phyloP scores from a whole-genome alignment of 2,888 invertebrate species.

The Alentia gelatinosa region DNA sequence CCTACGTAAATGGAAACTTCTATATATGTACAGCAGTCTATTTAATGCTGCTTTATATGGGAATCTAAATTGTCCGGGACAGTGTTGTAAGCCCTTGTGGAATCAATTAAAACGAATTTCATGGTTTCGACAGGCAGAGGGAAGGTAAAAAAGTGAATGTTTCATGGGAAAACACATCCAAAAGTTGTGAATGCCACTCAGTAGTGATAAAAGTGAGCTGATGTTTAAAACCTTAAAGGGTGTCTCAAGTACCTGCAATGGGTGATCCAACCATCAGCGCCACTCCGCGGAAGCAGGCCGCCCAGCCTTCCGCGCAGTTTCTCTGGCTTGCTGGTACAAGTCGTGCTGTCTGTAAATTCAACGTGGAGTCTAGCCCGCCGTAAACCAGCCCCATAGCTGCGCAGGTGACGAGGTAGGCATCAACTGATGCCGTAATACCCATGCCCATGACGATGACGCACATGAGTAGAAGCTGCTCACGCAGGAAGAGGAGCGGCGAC shows the following conservation, averaged over 20 bases:
- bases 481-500: conserved; percentile 35
- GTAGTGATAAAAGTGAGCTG: too few relatives aligned
- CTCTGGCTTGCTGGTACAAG: not conserved
- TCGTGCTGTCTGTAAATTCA: conserved; percentile 8
- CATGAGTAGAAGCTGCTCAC: conserved; percentile 31
- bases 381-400: conserved; percentile 27
- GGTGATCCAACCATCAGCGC: conserved; percentile 10
- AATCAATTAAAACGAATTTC: too few relatives aligned
- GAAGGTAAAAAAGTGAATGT: too few relatives aligned
- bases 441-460: conserved; percentile 29
- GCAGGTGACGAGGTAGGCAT: conserved; percentile 12
- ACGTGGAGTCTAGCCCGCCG: conserved; percentile 21
- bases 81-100: too few relatives aligned
- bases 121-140: too few relatives aligned
- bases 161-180: too few relatives aligned
- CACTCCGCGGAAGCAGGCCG: conserved; percentile 12
- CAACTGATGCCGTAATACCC: not conserved
- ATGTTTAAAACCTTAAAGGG: too few relatives aligned
- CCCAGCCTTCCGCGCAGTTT: conserved; percentile 27
- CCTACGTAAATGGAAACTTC: too few relatives aligned
- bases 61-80: too few relatives aligned
- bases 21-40: too few relatives aligned
- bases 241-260: conserved; percentile 4
- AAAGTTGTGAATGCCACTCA: too few relatives aligned
- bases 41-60: too few relatives aligned